Evolutionary conservation across 2,888 invertebrate genomes (phyloP), one percentile per base, ranked within the genome.

Genomic region (Ceramica pisi): DNA sequence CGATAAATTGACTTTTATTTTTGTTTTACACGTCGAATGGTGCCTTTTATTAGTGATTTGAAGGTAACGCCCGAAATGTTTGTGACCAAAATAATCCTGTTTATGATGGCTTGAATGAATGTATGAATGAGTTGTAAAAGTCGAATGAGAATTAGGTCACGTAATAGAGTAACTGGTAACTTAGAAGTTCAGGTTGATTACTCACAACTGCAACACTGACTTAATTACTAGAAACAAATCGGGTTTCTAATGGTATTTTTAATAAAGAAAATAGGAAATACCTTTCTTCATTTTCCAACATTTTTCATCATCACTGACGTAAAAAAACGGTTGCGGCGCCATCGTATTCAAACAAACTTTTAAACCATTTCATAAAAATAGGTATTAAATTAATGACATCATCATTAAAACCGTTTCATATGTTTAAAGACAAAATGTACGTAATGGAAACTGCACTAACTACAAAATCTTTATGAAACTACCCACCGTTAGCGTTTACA

Each of bases 401-500:
- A 76, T 85, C 84, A 85, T 85, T 86, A 85, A 83, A 80, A 85
- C 71, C 67, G 51, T 79, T 81, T 73, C 72, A 82, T 82, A 75
- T 70, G 64, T 83, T 85, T 72, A 74, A 75, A 83, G 81, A 86
- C 75, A 86, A 76, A 83, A 83, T 81, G 75, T 67, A 66, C 46
- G 78, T 61, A 67, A 72, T 75, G 44, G 46, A 75, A 85, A 73
- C 81, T 64, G 78, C 75, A 75, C 77, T 81, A 81, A 86, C 82
- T 85, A 84, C 79, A 83, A 87, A 84, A 81, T 83, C 67, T 84
- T 81, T 86, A 84, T 83, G 72, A 84, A 87, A 83, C 85, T 86
- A 81, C 81, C 80, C 83, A 83, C 88, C 88, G 86, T 86, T 53
- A 77, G 86, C 86, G 82, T 86, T 89, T 89, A 90, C 87, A 89